These are phyloP conservation scores for Lochmaea capreae DNA, from an alignment of 2,888 invertebrate genomes.

Conservation along the genomic window DNA sequence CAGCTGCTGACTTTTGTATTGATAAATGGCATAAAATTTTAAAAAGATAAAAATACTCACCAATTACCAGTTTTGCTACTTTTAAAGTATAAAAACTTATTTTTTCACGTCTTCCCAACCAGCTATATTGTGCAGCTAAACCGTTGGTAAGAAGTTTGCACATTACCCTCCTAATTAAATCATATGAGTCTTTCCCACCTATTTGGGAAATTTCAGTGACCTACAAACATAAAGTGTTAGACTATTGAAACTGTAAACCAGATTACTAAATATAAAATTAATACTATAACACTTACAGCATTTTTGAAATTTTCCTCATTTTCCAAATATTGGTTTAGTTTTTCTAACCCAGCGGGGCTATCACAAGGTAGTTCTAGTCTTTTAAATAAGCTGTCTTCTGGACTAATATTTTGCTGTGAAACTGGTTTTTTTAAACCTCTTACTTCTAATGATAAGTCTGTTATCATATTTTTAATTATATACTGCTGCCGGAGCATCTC, in stretches of 20 bases:
- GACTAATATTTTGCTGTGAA: constrained; percentile 1
- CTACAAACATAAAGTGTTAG: not conserved
- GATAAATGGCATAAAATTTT: no score
- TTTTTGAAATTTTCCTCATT: not conserved
- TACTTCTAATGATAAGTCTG: no score
- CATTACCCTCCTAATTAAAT: constrained; percentile 17
- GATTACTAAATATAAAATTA: constrained; percentile 13
- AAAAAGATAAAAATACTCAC: no score
- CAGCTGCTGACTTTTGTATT: no score
- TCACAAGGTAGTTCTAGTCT: constrained; percentile 9
- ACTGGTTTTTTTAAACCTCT: not conserved
- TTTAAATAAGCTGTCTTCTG: constrained; percentile 13
- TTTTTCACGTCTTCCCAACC: no score
- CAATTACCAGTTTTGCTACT: no score
- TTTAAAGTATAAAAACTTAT: no score
- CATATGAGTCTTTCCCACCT: constrained; percentile 17
- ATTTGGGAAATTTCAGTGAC: not conserved
- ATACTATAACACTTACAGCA: constrained; percentile 6
- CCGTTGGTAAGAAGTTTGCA: not conserved
- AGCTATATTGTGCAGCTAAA: constrained; percentile 5
- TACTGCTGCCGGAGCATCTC: not conserved
- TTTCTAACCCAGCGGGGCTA: constrained; percentile 3
- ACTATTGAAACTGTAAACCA: constrained; percentile 4
- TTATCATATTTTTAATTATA: no score
- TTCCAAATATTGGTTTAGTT: constrained; percentile 10